phyloP scores from a whole-genome alignment of 2,797 vertebrate species.

The Anomalospiza imberbis region DNA sequence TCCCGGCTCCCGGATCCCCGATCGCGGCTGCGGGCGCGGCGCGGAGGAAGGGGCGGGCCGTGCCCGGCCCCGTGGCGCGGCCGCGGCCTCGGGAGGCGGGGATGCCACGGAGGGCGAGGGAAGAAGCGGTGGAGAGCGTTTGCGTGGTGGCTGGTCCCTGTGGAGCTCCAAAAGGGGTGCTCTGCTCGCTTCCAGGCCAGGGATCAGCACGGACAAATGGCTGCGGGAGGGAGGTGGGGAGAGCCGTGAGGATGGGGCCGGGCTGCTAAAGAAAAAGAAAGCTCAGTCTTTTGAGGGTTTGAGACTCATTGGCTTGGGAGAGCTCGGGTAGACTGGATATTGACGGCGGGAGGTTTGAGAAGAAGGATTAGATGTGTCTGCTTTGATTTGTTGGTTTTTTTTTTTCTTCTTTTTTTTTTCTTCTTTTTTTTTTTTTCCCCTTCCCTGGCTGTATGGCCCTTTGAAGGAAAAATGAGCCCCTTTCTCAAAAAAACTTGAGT shows the following conservation, averaged over 20 bases:
- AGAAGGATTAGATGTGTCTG: not conserved
- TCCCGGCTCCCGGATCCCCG: not conserved
- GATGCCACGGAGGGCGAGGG: not conserved
- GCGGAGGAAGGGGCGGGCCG: not conserved
- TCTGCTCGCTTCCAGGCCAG: not conserved
- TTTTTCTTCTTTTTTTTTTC: too few species aligned
- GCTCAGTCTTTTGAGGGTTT: not conserved
- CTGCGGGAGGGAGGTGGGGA: not conserved
- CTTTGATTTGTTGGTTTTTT: not conserved
- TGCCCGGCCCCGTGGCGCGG: too few species aligned
- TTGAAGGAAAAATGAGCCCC: not conserved
- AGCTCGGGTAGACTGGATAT: not conserved
- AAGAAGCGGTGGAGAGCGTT: rapidly evolving
- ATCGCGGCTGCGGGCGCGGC: too few species aligned
- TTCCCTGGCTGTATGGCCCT: not conserved
- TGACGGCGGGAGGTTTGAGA: not conserved
- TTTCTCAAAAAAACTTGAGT: not conserved
- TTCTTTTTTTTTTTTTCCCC: not conserved
- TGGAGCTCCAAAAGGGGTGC: too few species aligned
- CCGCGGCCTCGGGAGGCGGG: not conserved
- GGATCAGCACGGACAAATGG: not conserved
- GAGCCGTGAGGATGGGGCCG: too few species aligned
- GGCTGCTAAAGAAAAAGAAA: not conserved
- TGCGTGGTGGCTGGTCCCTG: rapidly evolving
- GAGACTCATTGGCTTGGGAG: not conserved